phyloP scores from a whole-genome alignment of 2,113 vertebrate species.

The Halcyon malimbica region DNA sequence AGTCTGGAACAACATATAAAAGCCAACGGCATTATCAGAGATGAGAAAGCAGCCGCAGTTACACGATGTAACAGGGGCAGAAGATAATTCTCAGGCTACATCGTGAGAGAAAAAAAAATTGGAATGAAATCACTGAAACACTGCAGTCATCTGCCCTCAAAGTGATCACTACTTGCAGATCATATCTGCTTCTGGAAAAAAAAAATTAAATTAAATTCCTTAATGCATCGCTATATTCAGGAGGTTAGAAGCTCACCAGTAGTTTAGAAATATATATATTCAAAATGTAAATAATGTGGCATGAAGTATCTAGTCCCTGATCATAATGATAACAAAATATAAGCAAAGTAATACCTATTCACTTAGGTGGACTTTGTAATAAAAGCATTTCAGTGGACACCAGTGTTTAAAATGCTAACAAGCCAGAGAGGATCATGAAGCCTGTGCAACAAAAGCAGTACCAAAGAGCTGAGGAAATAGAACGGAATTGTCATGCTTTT shows the following conservation, averaged over 20 bases:
- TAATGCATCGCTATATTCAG: background rate
- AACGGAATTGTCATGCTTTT: background rate
- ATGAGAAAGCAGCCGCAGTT: background rate
- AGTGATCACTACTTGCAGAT: background rate
- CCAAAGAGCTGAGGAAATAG: background rate
- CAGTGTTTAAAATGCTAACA: background rate
- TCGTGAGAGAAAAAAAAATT: background rate
- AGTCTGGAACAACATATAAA: background rate
- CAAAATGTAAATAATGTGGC: background rate
- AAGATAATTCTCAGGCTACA: background rate
- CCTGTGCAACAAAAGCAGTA: background rate
- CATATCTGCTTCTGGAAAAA: background rate
- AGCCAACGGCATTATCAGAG: background rate
- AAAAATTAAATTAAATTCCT: background rate
- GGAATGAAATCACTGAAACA: background rate
- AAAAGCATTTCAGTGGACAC: background rate
- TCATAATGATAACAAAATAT: background rate
- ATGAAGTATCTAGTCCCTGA: background rate
- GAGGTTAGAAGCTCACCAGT: background rate
- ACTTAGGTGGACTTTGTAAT: background rate
- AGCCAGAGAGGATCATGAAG: background rate
- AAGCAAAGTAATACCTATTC: background rate
- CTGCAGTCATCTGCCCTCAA: background rate
- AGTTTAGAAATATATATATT: background rate
- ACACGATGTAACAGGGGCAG: background rate